These are phyloP conservation scores for Brachypterus glaber DNA, from an alignment of 2,888 invertebrate genomes.

Conservation along the genomic window DNA sequence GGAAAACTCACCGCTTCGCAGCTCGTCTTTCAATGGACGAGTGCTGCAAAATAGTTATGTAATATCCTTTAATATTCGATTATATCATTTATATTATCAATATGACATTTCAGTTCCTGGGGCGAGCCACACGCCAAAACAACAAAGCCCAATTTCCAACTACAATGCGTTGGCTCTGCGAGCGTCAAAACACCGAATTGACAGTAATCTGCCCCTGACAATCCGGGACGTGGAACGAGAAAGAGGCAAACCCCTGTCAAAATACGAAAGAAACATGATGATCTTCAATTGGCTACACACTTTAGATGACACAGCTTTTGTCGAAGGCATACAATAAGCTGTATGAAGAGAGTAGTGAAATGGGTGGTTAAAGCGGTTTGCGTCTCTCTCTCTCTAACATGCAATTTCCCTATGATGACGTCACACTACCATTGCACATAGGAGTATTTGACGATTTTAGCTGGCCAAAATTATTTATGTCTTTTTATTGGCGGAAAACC, in stretches of 20 bases:
- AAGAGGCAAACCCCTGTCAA: conserved; percentile 73
- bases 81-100: conserved; percentile 3
- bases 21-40: too few relatives aligned
- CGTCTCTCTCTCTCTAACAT: too few relatives aligned
- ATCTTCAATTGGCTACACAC: conserved; percentile 92
- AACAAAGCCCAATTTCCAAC: conserved; percentile 37
- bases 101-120: conserved; percentile 31
- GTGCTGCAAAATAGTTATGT: too few relatives aligned
- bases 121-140: conserved; percentile 29
- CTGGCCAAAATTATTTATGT: too few relatives aligned
- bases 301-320: conserved; percentile 60
- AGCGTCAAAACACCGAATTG: conserved; percentile 41
- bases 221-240: conserved; percentile 73
- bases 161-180: conserved; percentile 38
- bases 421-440: too few relatives aligned
- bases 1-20: too few relatives aligned
- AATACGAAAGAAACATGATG: conserved; percentile 90
- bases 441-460: too few relatives aligned
- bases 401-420: too few relatives aligned
- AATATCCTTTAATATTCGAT: too few relatives aligned
- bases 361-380: too few relatives aligned
- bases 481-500: too few relatives aligned
- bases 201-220: conserved; percentile 53
- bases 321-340: conserved; percentile 41
- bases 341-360: too few relatives aligned